Conservation (phyloP, 2,797 vertebrate species). For the Brachyalestes nurse region DNA sequence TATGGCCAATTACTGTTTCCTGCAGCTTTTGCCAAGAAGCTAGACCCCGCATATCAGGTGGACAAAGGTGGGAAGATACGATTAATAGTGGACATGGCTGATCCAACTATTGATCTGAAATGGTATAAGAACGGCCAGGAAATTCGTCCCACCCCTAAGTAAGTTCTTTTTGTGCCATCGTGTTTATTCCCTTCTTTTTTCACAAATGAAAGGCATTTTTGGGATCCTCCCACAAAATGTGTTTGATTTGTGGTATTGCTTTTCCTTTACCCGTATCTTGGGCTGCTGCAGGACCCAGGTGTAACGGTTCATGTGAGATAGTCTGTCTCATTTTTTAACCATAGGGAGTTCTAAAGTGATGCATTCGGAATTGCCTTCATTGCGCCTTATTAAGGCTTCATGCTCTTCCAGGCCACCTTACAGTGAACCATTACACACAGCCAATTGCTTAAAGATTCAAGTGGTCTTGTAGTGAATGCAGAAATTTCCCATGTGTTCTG, state of each 20-base stretch:
- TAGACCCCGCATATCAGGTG: constrained; percentile 94
- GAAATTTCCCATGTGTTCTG: constrained; percentile 16
- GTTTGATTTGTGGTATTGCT: constrained; percentile 50
- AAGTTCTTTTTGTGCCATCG: neutral
- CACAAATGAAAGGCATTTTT: constrained; percentile 67
- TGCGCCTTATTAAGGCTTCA: neutral
- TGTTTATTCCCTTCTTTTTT: constrained; percentile 21
- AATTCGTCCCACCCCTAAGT: constrained; percentile 95
- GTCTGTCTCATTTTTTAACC: neutral
- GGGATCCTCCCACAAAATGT: constrained; percentile 46
- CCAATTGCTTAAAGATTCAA: constrained; percentile 58
- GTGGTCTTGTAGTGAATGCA: constrained; percentile 26
- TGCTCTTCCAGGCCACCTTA: constrained; percentile 14
- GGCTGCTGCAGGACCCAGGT: constrained; percentile 42
- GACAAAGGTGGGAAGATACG: constrained; percentile 96
- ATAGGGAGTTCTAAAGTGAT: neutral
- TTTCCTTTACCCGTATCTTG: constrained; percentile 45
- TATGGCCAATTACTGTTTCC: constrained; percentile 20
- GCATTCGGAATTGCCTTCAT: neutral
- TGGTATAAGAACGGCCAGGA: constrained; percentile 99
- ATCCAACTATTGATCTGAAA: constrained; percentile 96
- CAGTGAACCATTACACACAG: constrained; percentile 68
- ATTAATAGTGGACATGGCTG: constrained; percentile 91
- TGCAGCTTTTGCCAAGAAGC: constrained; percentile 93
- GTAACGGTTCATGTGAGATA: constrained; percentile 69